These are phyloP conservation scores for Poicephalus meyeri DNA, from an alignment of 2,113 vertebrate genomes.

Conservation along the genomic window DNA sequence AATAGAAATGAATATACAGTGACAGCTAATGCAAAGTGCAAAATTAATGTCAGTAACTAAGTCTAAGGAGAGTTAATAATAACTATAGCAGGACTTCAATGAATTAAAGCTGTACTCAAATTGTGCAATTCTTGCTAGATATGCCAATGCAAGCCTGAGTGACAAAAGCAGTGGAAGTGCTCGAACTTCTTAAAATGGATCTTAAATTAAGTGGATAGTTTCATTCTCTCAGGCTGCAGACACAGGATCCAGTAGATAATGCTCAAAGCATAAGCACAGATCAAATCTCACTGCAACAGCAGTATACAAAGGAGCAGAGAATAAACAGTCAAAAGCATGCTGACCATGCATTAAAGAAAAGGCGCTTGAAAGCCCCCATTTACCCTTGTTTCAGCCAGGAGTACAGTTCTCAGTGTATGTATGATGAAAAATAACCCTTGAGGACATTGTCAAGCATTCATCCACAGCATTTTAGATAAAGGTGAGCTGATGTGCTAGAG, in stretches of 20 bases:
- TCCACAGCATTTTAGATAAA: background rate
- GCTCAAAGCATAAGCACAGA: background rate
- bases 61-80: background rate
- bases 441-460: background rate
- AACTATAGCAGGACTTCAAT: background rate
- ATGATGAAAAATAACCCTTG: background rate
- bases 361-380: background rate
- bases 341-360: background rate
- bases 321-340: background rate
- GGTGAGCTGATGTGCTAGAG: background rate
- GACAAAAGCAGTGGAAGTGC: background rate
- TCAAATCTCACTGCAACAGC: conserved; percentile 52
- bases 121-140: background rate
- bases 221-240: conserved; percentile 16
- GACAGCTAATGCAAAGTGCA: background rate
- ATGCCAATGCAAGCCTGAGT: background rate
- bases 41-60: background rate
- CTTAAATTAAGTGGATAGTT: conserved; percentile 20
- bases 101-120: background rate
- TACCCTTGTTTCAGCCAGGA: background rate
- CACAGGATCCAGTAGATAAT: conserved; percentile 12
- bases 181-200: conserved; percentile 4
- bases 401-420: background rate
- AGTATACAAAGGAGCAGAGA: background rate
- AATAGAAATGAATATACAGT: background rate